Evolutionary conservation across 2,113 vertebrate genomes (phyloP).

Genomic region (Proterorhinus semilunaris): DNA sequence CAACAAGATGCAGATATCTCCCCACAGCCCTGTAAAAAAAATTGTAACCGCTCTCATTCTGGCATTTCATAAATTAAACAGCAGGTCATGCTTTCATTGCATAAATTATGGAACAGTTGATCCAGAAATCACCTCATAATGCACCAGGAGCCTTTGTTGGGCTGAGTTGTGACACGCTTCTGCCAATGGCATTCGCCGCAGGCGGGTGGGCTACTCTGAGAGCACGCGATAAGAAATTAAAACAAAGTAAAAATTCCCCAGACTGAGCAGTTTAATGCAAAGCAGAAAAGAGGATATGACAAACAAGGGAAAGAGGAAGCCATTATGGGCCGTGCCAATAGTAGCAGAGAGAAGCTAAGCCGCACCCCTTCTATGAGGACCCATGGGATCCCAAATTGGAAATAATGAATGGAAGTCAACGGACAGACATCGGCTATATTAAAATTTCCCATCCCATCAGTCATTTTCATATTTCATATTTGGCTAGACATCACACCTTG

Average conservation of each 20-base stretch:
- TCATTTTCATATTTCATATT: not conserved
- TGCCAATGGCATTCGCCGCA: slow-evolving; percentile 41
- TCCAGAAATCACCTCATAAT: slow-evolving; percentile 57
- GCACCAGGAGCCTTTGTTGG: slow-evolving; percentile 53
- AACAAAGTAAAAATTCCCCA: slow-evolving; percentile 37
- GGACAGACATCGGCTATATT: not conserved
- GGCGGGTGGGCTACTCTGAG: slow-evolving; percentile 17
- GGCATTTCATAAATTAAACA: slow-evolving; percentile 68
- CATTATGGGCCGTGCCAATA: slow-evolving; percentile 31
- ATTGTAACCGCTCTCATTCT: slow-evolving; percentile 30
- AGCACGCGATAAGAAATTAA: slow-evolving; percentile 55
- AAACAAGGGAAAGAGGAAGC: slow-evolving; percentile 14
- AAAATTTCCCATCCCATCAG: not conserved
- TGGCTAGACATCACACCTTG: not conserved
- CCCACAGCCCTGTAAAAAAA: slow-evolving; percentile 34
- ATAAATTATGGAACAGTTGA: slow-evolving; percentile 62
- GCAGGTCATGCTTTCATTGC: slow-evolving; percentile 58
- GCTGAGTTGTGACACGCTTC: slow-evolving; percentile 42
- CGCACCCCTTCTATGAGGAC: not conserved
- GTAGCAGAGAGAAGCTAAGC: not conserved
- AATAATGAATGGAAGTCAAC: not conserved
- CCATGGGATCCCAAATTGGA: slow-evolving; percentile 1
- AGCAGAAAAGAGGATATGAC: slow-evolving; percentile 34
- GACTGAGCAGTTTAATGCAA: slow-evolving; percentile 46
- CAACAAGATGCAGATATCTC: slow-evolving; percentile 22